Percentiles rank a stretch among this genome's conserved stretches.
phyloP scores from a whole-genome alignment of 2,797 vertebrate genomes.

The Tangara arthus region DNA sequence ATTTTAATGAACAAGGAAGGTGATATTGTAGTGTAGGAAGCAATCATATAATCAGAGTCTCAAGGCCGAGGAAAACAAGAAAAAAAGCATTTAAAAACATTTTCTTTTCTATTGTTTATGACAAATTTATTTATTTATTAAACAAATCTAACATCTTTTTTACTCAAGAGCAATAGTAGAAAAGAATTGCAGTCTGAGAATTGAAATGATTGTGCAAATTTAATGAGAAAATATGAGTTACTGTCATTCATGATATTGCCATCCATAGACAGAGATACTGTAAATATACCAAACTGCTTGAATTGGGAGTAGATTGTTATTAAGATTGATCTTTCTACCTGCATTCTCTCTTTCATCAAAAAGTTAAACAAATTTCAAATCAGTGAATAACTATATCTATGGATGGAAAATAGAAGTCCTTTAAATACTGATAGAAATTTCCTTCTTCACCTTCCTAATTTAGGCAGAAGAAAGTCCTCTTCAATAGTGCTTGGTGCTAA shows the following conservation, averaged over 20 bases:
- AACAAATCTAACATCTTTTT: neutral
- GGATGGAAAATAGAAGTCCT: neutral
- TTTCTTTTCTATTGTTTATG: neutral
- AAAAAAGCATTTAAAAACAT: neutral
- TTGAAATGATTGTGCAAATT: neutral
- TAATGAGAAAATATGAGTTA: neutral
- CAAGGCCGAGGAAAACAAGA: neutral
- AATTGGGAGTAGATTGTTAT: neutral
- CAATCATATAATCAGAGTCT: neutral
- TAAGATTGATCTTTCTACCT: neutral
- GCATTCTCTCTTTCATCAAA: neutral
- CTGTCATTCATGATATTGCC: neutral
- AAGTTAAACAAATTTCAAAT: neutral
- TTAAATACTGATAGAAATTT: neutral
- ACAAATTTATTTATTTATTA: neutral
- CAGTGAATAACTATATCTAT: neutral
- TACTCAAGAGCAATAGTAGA: neutral
- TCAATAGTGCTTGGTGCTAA: neutral
- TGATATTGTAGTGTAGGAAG: neutral
- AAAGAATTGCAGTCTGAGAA: neutral
- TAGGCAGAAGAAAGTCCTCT: neutral
- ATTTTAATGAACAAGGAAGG: neutral
- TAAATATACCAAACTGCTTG: neutral
- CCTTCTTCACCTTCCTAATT: neutral
- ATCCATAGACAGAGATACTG: neutral